Evolutionary conservation across 1,140 invertebrate genomes (phyloP).

Genomic region (Plodia interpunctella): DNA sequence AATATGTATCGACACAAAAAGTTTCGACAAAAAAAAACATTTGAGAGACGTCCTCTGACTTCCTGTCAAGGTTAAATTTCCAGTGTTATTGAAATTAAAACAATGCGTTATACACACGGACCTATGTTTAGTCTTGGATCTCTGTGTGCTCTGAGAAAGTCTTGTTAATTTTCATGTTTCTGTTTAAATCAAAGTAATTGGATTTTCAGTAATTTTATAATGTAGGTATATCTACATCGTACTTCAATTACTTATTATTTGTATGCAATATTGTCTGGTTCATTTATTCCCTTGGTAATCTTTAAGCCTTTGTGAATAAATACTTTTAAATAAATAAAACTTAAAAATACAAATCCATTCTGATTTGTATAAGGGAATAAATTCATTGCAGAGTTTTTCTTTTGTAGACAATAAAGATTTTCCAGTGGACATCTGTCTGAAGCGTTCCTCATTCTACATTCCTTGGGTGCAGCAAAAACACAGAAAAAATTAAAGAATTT

Average conservation of each 20-base stretch:
- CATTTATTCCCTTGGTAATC: too few species aligned
- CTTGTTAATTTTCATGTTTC: too few species aligned
- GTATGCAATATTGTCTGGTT: too few species aligned
- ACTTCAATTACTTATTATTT: too few species aligned
- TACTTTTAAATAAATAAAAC: conserved; percentile 21
- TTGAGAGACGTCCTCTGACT: conserved; percentile 45
- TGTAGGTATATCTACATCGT: too few species aligned
- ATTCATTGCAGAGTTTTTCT: neutral
- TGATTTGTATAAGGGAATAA: neutral
- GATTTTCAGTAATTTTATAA: too few species aligned
- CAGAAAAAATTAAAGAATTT: neutral
- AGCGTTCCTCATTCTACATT: neutral
- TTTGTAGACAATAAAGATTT: neutral
- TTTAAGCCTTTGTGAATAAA: neutral
- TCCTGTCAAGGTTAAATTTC: conserved; percentile 47
- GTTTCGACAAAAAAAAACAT: conserved; percentile 46
- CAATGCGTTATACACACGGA: conserved; percentile 36
- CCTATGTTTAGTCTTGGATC: conserved; percentile 31
- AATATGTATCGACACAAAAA: conserved; percentile 63
- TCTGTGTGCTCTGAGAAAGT: too few species aligned
- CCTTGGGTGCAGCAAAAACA: neutral
- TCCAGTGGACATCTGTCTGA: neutral
- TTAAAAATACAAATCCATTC: neutral
- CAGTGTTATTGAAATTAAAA: conserved; percentile 45
- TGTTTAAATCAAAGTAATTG: too few species aligned